Percentiles rank a stretch among this genome's conserved stretches.
Evolutionary conservation across 2,113 vertebrate species (phyloP).

Genomic region (Planiliza haematocheilus): DNA sequence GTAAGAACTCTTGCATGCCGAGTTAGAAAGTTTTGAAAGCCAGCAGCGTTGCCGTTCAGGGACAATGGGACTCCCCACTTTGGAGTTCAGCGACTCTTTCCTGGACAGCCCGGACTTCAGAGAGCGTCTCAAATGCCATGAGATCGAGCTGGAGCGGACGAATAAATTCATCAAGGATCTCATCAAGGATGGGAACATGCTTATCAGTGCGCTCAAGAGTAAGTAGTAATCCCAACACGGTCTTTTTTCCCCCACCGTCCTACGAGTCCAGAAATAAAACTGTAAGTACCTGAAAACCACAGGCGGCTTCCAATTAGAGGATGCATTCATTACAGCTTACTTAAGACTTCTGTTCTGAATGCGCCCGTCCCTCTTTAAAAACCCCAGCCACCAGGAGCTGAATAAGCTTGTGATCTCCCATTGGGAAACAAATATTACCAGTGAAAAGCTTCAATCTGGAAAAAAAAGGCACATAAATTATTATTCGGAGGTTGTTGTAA

Average conservation of each 20-base stretch:
- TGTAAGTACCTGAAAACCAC: conserved; percentile 33
- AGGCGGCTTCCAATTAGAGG: conserved; percentile 25
- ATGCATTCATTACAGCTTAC: conserved; percentile 26
- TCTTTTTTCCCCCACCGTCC: not conserved
- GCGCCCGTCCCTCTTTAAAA: conserved; percentile 12
- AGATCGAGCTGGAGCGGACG: conserved; percentile 94
- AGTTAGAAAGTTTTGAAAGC: conserved; percentile 23
- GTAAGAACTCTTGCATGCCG: not conserved
- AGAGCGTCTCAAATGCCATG: conserved; percentile 94
- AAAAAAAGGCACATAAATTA: not conserved
- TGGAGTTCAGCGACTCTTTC: conserved; percentile 98
- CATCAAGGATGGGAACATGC: conserved; percentile 95
- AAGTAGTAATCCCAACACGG: conserved; percentile 73
- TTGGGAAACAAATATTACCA: conserved; percentile 2
- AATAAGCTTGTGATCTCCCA: not conserved
- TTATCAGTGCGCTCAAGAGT: conserved; percentile 94
- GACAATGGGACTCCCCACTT: conserved; percentile 92
- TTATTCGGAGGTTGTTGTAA: not conserved
- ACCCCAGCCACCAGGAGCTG: not conserved
- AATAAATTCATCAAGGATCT: conserved; percentile 99
- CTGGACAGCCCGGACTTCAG: conserved; percentile 97
- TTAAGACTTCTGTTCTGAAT: conserved; percentile 5
- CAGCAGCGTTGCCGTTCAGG: not conserved
- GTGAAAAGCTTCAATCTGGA: conserved; percentile 3
- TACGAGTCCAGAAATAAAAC: not conserved